Conservation (phyloP, 2,113 vertebrate genomes). For the Bos indicus region DNA sequence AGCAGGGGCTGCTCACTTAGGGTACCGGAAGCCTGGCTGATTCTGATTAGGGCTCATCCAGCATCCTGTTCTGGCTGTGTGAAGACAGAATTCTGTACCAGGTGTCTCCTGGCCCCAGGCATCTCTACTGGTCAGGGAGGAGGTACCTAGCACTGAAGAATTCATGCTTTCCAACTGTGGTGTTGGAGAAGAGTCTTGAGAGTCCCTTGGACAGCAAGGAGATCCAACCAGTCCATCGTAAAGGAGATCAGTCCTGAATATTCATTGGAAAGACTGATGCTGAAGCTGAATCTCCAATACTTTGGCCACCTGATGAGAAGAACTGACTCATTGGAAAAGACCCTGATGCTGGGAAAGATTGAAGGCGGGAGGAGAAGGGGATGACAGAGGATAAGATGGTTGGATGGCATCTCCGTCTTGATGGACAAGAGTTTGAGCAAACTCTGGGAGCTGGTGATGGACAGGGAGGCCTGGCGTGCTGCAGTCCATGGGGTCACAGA, state of each 20-base stretch:
- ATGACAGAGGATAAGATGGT: background rate
- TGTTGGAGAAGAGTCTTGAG: background rate
- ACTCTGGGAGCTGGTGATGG: background rate
- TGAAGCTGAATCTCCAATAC: background rate
- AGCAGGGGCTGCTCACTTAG: background rate
- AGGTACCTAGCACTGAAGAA: background rate
- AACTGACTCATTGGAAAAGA: background rate
- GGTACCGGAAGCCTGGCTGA: fast-evolving
- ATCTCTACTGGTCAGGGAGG: background rate
- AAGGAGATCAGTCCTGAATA: background rate
- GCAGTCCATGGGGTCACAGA: background rate
- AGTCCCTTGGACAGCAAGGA: background rate
- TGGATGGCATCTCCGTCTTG: background rate
- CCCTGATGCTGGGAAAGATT: background rate
- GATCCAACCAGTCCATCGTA: background rate
- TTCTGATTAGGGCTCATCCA: fast-evolving
- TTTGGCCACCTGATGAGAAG: background rate
- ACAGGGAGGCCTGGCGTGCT: background rate
- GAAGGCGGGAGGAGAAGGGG: background rate
- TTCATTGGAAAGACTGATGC: background rate
- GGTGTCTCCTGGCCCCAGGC: no score
- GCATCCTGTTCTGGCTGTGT: fast-evolving
- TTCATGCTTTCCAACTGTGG: background rate
- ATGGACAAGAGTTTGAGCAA: background rate
- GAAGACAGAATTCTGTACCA: fast-evolving